Conservation (phyloP, 1,140 invertebrate species). For the Plutomurus gul region DNA sequence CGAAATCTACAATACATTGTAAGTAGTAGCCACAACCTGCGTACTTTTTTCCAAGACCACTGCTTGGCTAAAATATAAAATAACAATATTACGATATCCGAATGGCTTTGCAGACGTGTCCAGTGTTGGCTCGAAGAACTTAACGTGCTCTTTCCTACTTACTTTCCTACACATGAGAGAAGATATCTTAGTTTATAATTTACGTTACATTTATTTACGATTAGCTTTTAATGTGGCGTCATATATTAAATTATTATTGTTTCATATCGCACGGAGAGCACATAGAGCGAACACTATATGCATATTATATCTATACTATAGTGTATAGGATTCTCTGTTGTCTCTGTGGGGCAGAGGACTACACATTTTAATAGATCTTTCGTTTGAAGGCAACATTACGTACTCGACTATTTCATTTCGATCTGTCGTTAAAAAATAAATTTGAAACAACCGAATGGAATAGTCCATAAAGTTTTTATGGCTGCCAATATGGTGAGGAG, state of each 20-base stretch:
- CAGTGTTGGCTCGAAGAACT: too few species aligned
- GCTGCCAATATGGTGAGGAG: neutral
- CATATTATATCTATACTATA: neutral
- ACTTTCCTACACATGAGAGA: too few species aligned
- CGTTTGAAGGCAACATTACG: neutral
- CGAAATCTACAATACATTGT: too few species aligned
- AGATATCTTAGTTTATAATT: too few species aligned
- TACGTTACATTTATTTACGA: neutral
- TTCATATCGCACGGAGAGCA: neutral
- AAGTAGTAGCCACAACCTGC: neutral
- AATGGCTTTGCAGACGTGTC: too few species aligned
- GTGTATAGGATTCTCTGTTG: too few species aligned
- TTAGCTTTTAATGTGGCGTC: neutral
- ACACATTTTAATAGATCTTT: neutral
- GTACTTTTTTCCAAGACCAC: slow-evolving; percentile 11
- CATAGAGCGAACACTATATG: neutral
- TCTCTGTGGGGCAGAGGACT: too few species aligned
- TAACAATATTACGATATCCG: too few species aligned
- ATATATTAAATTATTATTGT: neutral
- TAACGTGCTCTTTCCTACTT: too few species aligned
- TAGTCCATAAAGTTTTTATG: slow-evolving; percentile 12
- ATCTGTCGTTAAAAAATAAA: slow-evolving; percentile 16
- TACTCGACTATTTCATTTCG: neutral
- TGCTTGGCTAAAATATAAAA: too few species aligned
- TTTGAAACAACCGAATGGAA: slow-evolving; percentile 9